Conservation (phyloP, 2,797 vertebrate genomes). For the Hydrophis major region DNA sequence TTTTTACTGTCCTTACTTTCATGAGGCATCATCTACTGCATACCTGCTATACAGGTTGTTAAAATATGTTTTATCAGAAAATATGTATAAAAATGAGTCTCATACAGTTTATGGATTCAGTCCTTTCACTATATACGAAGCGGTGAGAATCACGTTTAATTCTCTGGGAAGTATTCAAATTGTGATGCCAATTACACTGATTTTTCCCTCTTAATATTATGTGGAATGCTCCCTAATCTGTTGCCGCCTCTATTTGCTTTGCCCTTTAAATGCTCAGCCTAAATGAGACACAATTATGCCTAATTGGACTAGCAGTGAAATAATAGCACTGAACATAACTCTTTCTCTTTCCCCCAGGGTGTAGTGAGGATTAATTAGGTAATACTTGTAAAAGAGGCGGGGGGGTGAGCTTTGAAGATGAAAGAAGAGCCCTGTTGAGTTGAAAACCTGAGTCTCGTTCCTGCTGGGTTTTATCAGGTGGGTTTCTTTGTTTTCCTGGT, state of each 20-base stretch:
- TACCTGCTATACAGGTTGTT: not conserved
- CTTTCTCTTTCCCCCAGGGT: conserved; percentile 12
- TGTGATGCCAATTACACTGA: not conserved
- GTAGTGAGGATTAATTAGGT: conserved; percentile 30
- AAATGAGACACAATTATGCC: not conserved
- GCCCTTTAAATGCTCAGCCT: conserved; percentile 8
- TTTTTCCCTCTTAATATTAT: not conserved
- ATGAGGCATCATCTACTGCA: not conserved
- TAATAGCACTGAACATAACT: conserved; percentile 27
- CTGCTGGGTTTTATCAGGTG: conserved; percentile 9
- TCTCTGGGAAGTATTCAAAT: not conserved
- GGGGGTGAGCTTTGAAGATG: conserved; percentile 16
- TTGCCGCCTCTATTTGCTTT: not conserved
- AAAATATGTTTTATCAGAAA: not conserved
- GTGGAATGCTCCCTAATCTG: conserved; percentile 3
- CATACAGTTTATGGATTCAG: not conserved
- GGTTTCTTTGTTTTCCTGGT: not conserved
- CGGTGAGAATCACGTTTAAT: not conserved
- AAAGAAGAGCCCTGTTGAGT: conserved; percentile 9
- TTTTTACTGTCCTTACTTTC: not conserved
- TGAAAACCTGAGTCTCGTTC: not conserved
- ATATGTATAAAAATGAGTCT: not conserved
- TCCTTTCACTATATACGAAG: not conserved
- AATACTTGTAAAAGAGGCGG: conserved; percentile 9
- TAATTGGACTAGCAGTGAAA: conserved; percentile 26